Conservation (phyloP, 2,888 invertebrate genomes). For the Melikaiella ostensackeni region DNA sequence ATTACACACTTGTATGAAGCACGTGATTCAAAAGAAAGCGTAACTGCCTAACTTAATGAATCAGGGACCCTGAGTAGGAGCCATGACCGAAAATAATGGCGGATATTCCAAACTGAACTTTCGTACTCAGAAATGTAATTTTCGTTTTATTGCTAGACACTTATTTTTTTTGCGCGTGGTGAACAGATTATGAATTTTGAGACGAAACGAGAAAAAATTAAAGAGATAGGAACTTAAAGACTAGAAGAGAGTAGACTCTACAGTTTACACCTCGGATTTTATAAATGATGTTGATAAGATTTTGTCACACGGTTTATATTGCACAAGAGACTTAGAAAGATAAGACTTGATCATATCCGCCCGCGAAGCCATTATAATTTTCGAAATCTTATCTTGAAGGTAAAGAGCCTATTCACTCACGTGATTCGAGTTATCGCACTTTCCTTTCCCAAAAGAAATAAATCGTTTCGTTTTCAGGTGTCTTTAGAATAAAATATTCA, state of each 20-base stretch:
- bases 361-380: conserved; percentile 16
- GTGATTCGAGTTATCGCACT: conserved; percentile 5
- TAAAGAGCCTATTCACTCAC: background rate
- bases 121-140: background rate
- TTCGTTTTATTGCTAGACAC: background rate
- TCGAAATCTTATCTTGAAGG: conserved; percentile 5
- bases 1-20: background rate
- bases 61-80: background rate
- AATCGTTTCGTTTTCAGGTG: background rate
- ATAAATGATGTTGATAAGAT: background rate
- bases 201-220: background rate
- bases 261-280: background rate
- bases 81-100: conserved; percentile 5
- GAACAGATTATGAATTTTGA: background rate
- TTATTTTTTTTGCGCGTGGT: too few relatives aligned
- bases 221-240: background rate
- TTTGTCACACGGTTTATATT: background rate
- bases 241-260: background rate
- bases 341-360: background rate
- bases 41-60: background rate
- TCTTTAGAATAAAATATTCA: too few relatives aligned
- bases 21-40: conserved; percentile 20
- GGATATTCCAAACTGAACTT: background rate
- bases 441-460: background rate
- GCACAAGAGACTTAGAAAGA: background rate